Evolutionary conservation across 1,140 invertebrate genomes (phyloP).

Genomic region (Drosophila trapezifrons): DNA sequence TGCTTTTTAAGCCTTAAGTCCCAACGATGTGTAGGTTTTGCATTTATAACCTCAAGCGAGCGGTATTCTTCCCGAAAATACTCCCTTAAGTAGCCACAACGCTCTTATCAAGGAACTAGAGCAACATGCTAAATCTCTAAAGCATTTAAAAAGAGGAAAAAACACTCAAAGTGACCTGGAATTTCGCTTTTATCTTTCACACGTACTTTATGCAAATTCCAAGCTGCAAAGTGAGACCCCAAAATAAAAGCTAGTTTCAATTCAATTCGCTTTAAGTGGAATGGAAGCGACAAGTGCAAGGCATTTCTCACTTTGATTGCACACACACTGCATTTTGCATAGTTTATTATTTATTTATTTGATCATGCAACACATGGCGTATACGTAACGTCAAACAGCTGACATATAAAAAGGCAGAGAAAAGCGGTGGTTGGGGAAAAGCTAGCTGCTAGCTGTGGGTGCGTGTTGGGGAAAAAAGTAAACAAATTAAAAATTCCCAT

Average conservation of each 20-base stretch:
- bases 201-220: constrained; percentile 33
- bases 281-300: constrained; percentile 57
- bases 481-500: constrained; percentile 56
- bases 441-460: neutral
- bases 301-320: constrained; percentile 45
- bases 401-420: neutral
- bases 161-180: constrained; percentile 7
- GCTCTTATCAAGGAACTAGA: neutral
- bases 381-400: constrained; percentile 48
- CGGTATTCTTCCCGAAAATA: neutral
- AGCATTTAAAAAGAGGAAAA: neutral
- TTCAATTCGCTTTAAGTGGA: constrained; percentile 65
- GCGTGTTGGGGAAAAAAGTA: constrained; percentile 36
- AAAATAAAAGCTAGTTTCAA: constrained; percentile 57
- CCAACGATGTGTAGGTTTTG: too few relatives aligned
- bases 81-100: neutral
- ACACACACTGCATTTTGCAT: constrained; percentile 29
- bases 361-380: constrained; percentile 57
- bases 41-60: neutral
- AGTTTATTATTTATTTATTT: constrained; percentile 48
- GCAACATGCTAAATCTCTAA: neutral
- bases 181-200: constrained; percentile 26
- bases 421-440: neutral
- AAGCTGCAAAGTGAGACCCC: constrained; percentile 11
- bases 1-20: neutral